Base-by-base conservation (phyloP, 1,140 invertebrate genomes). In the Rhopalosiphum padi region DNA sequence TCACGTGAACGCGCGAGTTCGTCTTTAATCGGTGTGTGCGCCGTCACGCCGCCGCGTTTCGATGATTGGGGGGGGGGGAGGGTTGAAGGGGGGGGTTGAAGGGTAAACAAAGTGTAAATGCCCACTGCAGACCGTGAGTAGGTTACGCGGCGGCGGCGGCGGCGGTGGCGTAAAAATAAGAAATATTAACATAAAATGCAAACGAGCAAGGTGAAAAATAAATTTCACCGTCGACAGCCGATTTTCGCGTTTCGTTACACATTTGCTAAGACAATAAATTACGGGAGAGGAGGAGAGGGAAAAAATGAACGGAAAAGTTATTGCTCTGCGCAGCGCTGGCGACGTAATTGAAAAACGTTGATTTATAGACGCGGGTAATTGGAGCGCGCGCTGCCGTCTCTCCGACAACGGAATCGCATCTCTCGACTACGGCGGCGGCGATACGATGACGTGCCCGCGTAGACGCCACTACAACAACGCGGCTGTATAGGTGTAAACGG, bases 301-400 rank as follows among this genome's bases (percentile, higher is more conserved):
- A 88, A 89, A 89, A 55, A 90, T n/a, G n/a, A 22, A 53, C 30
- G 46, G 22, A 37, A 35, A 53, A 37, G 30, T 60, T 60, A 60
- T 60, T n/a, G 53, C 87, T 89, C 48, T 7, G 43, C 6, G 43
- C 30, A 43, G 30, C 30, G 8, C 30, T 22, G 30, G 35, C 9
- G 21, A 18, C 37, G 53, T 41, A 90, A 90, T 90, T 90, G 88
- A 90, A 90, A 85, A 90, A 90, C 88, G 37, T 90, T 90, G 88
- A 90, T 90, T 90, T 60, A 90, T 60, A 89, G 48, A 89, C 48
- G 30, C 1, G 30, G 30, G 46, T 51, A 87, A 87, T 87, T 43
- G 25, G 18, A 25, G 43, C 9, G 25, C 43, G 46, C n/a, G 2
- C 7, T 22, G 9, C 7, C 25, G 48, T 37, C 46, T 48, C 30